Evolutionary conservation across 2,113 vertebrate genomes (phyloP).

Genomic region (Passer montanus): DNA sequence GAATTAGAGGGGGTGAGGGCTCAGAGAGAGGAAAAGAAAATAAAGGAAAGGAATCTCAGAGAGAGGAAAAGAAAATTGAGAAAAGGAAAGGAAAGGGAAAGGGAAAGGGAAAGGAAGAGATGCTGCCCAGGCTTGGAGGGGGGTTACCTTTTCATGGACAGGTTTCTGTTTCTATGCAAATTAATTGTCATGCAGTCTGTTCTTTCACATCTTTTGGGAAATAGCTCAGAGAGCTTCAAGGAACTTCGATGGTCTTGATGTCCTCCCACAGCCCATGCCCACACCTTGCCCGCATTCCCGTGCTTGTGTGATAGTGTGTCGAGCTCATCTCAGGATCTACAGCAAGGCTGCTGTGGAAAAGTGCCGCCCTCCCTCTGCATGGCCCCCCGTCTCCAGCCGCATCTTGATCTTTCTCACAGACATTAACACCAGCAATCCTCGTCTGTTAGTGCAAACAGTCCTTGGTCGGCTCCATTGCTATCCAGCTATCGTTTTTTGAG

Average conservation of each 20-base stretch:
- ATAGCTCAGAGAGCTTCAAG: not conserved
- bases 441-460: not conserved
- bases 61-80: no score
- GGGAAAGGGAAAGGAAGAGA: accelerated
- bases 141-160: no score
- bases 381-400: not conserved
- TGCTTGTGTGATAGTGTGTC: not conserved
- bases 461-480: not conserved
- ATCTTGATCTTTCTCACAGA: not conserved
- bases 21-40: not conserved
- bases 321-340: not conserved
- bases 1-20: not conserved
- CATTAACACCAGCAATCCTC: not conserved
- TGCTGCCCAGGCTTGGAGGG: no score
- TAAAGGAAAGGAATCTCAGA: no score
- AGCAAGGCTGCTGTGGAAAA: not conserved
- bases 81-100: no score
- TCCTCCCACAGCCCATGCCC: no score
- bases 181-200: not conserved
- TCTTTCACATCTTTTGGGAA: not conserved
- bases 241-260: not conserved
- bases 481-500: not conserved
- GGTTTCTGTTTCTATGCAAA: not conserved
- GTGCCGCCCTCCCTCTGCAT: accelerated
- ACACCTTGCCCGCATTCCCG: not conserved